phyloP scores from a whole-genome alignment of 2,888 invertebrate genomes.

The Lycophotia porphyrea region DNA sequence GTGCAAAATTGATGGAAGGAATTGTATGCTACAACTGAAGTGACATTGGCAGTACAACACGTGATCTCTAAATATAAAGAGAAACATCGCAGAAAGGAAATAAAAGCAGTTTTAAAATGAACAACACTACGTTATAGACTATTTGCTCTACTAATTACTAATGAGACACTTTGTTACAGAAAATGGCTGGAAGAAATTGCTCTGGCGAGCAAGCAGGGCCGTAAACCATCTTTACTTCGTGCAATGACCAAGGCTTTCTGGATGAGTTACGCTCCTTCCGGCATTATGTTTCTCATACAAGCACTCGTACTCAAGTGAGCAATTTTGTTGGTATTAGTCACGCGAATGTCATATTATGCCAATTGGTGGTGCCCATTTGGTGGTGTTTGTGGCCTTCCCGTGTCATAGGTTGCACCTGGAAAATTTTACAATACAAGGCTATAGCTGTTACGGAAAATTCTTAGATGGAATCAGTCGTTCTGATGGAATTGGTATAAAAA shows the following conservation, averaged over 20 bases:
- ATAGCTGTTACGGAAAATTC: not conserved
- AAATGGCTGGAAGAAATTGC: constrained; percentile 92
- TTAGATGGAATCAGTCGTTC: not conserved
- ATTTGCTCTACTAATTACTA: constrained; percentile 59
- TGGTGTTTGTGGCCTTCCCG: constrained; percentile 24
- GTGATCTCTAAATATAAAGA: constrained; percentile 2
- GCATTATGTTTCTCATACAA: constrained; percentile 91
- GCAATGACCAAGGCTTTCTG: constrained; percentile 92
- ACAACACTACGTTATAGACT: constrained; percentile 36
- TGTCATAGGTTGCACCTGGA: constrained; percentile 29
- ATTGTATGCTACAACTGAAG: constrained; percentile 34
- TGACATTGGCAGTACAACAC: constrained; percentile 35
- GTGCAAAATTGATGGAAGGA: constrained; percentile 52
- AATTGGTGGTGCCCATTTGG: constrained; percentile 43
- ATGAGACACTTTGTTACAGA: constrained; percentile 83
- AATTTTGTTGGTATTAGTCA: constrained; percentile 65
- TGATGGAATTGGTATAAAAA: not conserved
- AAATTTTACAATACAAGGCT: constrained; percentile 15
- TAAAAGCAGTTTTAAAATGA: constrained; percentile 29
- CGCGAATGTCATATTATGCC: constrained; percentile 68
- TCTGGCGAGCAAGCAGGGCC: constrained; percentile 88
- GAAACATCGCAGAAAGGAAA: constrained; percentile 8
- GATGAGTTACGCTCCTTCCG: constrained; percentile 92
- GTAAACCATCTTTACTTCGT: constrained; percentile 91
- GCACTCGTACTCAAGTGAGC: constrained; percentile 88